Base-by-base conservation (phyloP, 2,113 vertebrate genomes). In the Cottus gobio region DNA sequence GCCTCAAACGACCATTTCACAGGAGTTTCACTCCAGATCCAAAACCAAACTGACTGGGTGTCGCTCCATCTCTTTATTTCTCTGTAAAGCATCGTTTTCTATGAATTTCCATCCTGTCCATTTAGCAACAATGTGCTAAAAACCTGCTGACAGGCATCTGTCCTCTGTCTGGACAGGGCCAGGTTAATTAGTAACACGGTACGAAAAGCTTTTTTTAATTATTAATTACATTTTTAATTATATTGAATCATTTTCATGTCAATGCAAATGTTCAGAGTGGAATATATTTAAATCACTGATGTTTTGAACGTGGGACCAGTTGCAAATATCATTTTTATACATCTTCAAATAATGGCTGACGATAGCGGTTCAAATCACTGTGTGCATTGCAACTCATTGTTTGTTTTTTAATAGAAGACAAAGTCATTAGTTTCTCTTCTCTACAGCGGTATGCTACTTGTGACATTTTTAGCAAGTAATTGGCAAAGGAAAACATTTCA, bases 1-100 rank as follows among this genome's bases (percentile, higher is more conserved):
- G 44, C 70, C 63, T 79, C 73, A 85, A 88, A 82, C 71, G 22
- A 52, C 37, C 3, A 65, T 87, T 91, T 89, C 81, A 81, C 61
- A 70, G 79, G 77, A 92, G 79, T 80, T 66, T 68, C 28, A 80
- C 28, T 81, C 28, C 48, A 78, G 75, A 83, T 86, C 79, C 64
- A 74, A 86, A 75, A 73, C 37, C 64, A 79, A 83, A 84, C 64
- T 42, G 48, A 69, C 71, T 13, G 44, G 37, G 28, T 58, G 37
- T 66, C 34, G 71, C 24, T 71, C 28, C 1, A 37, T 46, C 24
- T 16, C 13, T 71, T 28, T 48, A n/a, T 57, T 24, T 36, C 64
- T 58, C 20, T 9, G 3, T 22, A 10, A 56, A 16, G 12, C 11
- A 30, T 62, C 64, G 2, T 24, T 63, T 74, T 9, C 60, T 64